Evolutionary conservation across 2,888 invertebrate species (phyloP).

Genomic region (Pomacea canaliculata): DNA sequence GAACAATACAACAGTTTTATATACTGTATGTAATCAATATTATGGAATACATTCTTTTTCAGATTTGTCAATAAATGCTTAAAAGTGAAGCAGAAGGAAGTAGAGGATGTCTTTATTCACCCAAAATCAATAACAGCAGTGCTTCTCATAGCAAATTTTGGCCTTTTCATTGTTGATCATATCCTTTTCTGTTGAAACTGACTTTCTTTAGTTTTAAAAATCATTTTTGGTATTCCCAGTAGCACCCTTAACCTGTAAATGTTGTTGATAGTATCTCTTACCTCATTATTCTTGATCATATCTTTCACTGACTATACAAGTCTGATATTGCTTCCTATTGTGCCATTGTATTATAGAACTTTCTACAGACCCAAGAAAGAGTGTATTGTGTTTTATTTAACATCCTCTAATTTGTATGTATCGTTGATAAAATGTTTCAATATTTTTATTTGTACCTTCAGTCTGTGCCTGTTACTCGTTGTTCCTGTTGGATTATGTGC

Average conservation of each 20-base stretch:
- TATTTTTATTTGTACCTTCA: too few relatives aligned
- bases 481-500: too few relatives aligned
- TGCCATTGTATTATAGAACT: too few relatives aligned
- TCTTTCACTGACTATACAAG: too few relatives aligned
- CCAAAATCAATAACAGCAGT: constrained; percentile 66
- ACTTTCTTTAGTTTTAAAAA: background rate
- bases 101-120: constrained; percentile 38
- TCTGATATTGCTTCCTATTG: too few relatives aligned
- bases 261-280: background rate
- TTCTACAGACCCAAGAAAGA: too few relatives aligned
- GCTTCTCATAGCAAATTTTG: constrained; percentile 85
- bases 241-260: background rate
- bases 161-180: constrained; percentile 90
- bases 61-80: constrained; percentile 42
- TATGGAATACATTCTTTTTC: constrained; percentile 13
- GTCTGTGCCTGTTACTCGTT: too few relatives aligned
- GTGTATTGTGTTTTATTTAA: too few relatives aligned
- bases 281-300: too few relatives aligned
- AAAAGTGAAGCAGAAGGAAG: constrained; percentile 29
- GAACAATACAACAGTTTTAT: too few relatives aligned
- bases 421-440: too few relatives aligned
- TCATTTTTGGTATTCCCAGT: background rate
- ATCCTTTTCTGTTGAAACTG: constrained; percentile 52
- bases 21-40: background rate
- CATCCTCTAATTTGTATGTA: too few relatives aligned